Evolutionary conservation across 1,140 invertebrate species (phyloP), one percentile per base, ranked within the genome.

Genomic region (Drosophila ambigua): DNA sequence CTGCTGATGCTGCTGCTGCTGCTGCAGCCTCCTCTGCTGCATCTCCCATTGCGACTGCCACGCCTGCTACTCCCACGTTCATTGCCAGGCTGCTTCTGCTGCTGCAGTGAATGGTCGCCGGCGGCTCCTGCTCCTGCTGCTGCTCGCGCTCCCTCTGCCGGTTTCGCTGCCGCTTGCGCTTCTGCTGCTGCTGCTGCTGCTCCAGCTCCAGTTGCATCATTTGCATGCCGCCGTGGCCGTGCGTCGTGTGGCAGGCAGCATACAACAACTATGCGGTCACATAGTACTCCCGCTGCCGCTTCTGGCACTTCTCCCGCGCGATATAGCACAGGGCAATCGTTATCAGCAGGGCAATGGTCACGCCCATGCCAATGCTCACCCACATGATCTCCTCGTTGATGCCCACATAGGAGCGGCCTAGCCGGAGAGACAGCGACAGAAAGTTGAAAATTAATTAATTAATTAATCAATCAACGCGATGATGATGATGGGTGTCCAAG

Each of bases 371-470:
- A 79, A 97, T 96, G 92, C 95, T 96, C 76, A 96, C 95, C 96
- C 96, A 97, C 79, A 96, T 96, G 72, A 97, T 96, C 90, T 96
- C 96, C 92, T 97, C 96, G 91, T 97, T 97, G 88, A 97, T 96
- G 24, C 96, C 96, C 77, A 95, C 95, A 68, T 95, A 95, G 16
- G 95, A 95, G 67, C 95, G 94, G 20, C 95, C 95, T 96, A 92
- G n/a, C 1, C 8, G 44, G 15, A 50, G n/a, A 53, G 13, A 23
- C 6, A 48, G 26, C 5, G 16, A 5, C 48, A 64, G 9, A 11
- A 53, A n/a, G 11, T 11, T 2, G 23, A 28, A 24, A 9, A n/a
- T 63, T 35, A 57, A 54, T 24, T 24, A 24, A 24, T 24, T 4
- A 4, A 24, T 24, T 4, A 24, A n/a, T 39, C 16, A 7, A 59